Evolutionary conservation across 2,113 vertebrate species (phyloP), one percentile per base, ranked within the genome.

Genomic region (Sceloporus undulatus): DNA sequence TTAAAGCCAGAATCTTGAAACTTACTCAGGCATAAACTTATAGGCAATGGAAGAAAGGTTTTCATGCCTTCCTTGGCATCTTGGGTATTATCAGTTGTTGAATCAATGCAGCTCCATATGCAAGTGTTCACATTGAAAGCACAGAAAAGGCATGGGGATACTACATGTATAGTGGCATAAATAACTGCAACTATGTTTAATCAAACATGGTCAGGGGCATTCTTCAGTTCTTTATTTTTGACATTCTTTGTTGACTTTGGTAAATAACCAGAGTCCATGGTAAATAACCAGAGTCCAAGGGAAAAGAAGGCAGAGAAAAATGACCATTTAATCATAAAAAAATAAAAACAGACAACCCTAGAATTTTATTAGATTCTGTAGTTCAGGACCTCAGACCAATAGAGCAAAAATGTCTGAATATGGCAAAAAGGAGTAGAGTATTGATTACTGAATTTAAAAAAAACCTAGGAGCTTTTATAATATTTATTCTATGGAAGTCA

Each of bases 371-470:
- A 71, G 52, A 70, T 1, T 68, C 1, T 73, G 1, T 2, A 80
- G 21, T 87, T 73, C 77, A 71, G 77, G 2, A n/a, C n/a, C 19
- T 56, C 0, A 29, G 3, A 21, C 8, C 1, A 52, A 54, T 48
- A 1, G 2, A 79, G 29, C 0, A 90, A 0, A 25, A 77, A 16
- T 1, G 27, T 1, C 59, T 34, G 54, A 0, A 42, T 70, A 52
- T 48, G 38, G 0, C 1, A 0, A 0, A 48, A 16, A 21, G n/a
- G 9, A 29, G 42, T 87, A 54, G 7, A 1, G 65, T n/a, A 73
- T 13, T 16, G 65, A 90, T 84, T 29, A 59, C 68, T 25, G 23
- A 9, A 84, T 21, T 48, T 6, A 82, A 89, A 23, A 90, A 27
- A 71, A 27, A 29, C 16, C 5, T 65, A 82, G 38, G 0, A 68